Percentiles rank a stretch among this genome's conserved stretches.
These are phyloP conservation scores for Chloroceryle aenea DNA, from an alignment of 2,113 vertebrate genomes.

Conservation along the genomic window DNA sequence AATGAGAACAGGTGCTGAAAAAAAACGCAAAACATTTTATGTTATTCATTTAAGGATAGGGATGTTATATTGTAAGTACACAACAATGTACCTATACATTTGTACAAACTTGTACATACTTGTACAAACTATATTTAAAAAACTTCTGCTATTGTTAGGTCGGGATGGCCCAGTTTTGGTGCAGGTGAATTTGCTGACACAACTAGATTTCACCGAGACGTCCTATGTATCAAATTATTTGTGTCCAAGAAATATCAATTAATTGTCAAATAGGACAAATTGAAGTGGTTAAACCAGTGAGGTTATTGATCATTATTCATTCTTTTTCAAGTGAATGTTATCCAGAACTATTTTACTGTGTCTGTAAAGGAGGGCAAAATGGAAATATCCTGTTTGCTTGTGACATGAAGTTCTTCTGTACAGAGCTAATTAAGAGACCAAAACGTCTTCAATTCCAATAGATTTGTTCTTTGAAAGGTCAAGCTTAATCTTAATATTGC, in stretches of 20 bases:
- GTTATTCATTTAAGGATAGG: not conserved
- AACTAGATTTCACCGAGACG: not conserved
- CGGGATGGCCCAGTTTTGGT: not conserved
- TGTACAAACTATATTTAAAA: not conserved
- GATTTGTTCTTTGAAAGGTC: constrained; percentile 19
- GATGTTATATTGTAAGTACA: not conserved
- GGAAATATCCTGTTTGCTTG: not conserved
- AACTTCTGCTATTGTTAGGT: not conserved
- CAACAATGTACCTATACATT: too few species aligned
- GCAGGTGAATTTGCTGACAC: not conserved
- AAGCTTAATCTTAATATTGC: not conserved
- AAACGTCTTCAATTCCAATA: not conserved
- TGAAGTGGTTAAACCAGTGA: not conserved
- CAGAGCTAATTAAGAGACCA: not conserved
- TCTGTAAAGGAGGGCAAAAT: not conserved
- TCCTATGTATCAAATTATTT: not conserved
- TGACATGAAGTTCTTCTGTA: not conserved
- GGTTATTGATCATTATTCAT: not conserved
- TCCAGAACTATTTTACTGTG: not conserved
- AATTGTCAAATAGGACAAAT: not conserved
- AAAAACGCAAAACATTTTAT: not conserved
- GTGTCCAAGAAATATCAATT: not conserved
- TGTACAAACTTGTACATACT: too few species aligned
- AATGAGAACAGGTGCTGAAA: not conserved
- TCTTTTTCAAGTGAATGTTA: not conserved